Base-by-base conservation (phyloP, 2,113 vertebrate species). In the Gobiocypris rarus region DNA sequence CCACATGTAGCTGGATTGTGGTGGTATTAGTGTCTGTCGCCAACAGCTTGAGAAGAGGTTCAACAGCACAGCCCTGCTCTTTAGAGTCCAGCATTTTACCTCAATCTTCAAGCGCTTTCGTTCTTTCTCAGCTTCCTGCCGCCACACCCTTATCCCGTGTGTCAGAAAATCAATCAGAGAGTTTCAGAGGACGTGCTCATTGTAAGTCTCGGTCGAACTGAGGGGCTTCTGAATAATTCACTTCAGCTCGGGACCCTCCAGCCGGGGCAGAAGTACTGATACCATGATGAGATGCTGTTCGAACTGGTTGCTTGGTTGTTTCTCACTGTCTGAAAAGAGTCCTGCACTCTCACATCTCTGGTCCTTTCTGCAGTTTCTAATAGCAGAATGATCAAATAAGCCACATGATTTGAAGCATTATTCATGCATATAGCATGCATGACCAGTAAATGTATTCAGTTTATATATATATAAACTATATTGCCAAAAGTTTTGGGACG, bases 91-190 rank as follows among this genome's bases (percentile, higher is more conserved):
- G 38, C 5, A 6, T 7, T 6, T 38, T 0, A 38, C 5, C 38
- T 38, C 38, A 0, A 26, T 82, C 43, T 81, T 65, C 59, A 82
- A 52, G 59, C 58, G 1, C 48, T 79, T 59, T 41, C 15, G 5
- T 19, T 6, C 5, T 6, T 19, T 54, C 52, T 22, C 52, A 0
- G 2, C 1, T 17, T 54, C 7, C 82, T 88, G 31, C 19, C 26
- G 26, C 28, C 13, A 28, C 17, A 24, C 74, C 74, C 89, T 91
- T 89, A 92, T 91, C 87, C 86, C 86, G 91, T 93, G 92, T 96
- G 96, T 95, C 96, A 96, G 94, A 97, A 97, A 97, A 97, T 97
- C 96, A 96, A 96, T 97, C 90, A 84, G 19, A 86, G 0, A 91
- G 94, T 93, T 95, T 95, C 89, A 91, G 86, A 88, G 84, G 87